Base-by-base conservation (phyloP, 2,797 vertebrate genomes). In the Lithobates pipiens region DNA sequence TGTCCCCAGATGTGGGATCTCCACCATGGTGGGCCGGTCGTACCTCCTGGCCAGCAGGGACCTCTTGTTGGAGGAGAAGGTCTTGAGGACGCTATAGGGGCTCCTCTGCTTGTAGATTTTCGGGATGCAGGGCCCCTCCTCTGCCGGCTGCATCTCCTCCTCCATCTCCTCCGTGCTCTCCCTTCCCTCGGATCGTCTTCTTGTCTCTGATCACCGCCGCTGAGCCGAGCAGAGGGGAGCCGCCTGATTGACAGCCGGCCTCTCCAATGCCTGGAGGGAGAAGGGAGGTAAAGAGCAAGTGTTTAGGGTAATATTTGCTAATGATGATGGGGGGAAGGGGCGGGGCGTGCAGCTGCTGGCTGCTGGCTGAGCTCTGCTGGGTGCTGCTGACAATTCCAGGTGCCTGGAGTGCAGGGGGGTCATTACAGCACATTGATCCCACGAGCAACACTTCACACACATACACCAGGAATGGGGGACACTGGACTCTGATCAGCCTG, bases 221-320 rank as follows among this genome's bases (percentile, higher is more conserved):
- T 63, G 85, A 89, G 89, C 92, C 91, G 92, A 88, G 91, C 90
- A 89, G 39, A 39, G 92, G 89, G 95, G 94, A 93, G 95, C 94
- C 90, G 92, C 89, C 94, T 96, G 94, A 97, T 96, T 97, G 97
- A 98, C 97, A 96, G 91, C 91, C 93, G 89, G 90, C 92, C 92
- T 92, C 95, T 94, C 97, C 97, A 98, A 98, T 99, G 97, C 97
- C 96, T 96, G 93, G 91, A 94, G 94, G 93, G 94, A 94, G 94
- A 92, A 91, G 91, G 93, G 91, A 91, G 91, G 92, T 88, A 87
- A 91, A 87, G 92, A 91, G 89, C 93, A 61, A 91, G 92, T 89
- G 91, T 92, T 93, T 92, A 89, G 91, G 93, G 93, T 92, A 91
- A 93, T 91, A 89, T 89, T 92, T 90, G 91, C 93, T 93, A 93